These are phyloP conservation scores for Apteryx owenii DNA, from an alignment of 2,113 vertebrate genomes.

Conservation along the genomic window DNA sequence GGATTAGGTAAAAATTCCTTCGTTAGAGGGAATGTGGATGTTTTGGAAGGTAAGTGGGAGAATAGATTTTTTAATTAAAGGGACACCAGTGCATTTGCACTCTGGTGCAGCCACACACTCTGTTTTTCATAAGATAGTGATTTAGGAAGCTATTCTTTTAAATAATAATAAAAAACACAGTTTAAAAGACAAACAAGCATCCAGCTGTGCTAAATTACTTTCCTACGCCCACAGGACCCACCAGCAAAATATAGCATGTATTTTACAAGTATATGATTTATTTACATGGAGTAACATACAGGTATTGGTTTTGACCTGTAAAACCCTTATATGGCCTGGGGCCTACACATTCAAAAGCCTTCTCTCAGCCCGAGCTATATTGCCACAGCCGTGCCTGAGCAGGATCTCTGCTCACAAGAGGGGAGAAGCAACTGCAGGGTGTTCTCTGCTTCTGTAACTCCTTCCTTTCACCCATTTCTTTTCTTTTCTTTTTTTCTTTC, in stretches of 20 bases:
- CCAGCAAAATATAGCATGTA: conserved; percentile 19
- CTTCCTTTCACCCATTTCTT: background rate
- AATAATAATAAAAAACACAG: background rate
- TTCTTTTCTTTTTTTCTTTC: background rate
- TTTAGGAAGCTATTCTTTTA: conserved; percentile 4
- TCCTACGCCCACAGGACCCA: conserved; percentile 3
- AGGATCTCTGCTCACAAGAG: background rate
- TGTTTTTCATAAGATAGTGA: fast-evolving
- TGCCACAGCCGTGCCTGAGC: background rate
- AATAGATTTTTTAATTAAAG: conserved; percentile 20
- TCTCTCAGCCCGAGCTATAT: background rate
- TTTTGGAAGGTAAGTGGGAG: background rate
- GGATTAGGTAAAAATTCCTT: conserved; percentile 33
- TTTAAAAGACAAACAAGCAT: background rate
- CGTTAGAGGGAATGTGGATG: background rate
- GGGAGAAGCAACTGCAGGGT: background rate
- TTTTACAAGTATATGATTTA: conserved; percentile 39
- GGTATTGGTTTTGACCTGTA: conserved; percentile 17
- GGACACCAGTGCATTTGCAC: fast-evolving
- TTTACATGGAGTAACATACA: background rate
- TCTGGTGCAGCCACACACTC: background rate
- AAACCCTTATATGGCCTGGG: background rate
- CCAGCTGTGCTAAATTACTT: conserved; percentile 57
- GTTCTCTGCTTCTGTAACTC: background rate
- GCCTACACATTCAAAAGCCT: background rate